These are phyloP conservation scores for Dryoscopus gambensis DNA, from an alignment of 2,113 vertebrate genomes.

Conservation along the genomic window DNA sequence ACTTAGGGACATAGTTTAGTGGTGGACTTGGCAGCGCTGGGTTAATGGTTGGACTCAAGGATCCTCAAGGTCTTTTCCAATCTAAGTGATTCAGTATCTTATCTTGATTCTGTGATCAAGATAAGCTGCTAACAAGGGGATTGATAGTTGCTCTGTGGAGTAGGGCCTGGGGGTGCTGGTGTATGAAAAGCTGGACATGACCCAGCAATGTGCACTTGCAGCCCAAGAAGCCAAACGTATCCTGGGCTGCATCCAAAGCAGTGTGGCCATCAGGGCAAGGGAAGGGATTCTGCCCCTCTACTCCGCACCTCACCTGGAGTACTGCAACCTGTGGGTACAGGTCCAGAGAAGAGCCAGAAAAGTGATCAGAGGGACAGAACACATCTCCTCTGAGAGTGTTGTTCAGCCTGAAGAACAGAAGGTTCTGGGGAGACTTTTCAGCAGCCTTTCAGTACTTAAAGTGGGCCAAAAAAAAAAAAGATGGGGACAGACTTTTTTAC, in stretches of 20 bases:
- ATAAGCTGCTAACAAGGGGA: background rate
- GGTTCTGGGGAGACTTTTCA: background rate
- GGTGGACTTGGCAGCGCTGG: background rate
- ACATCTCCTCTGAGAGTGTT: background rate
- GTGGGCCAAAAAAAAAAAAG: background rate
- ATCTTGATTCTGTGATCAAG: background rate
- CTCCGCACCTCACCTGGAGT: background rate
- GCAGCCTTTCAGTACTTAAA: background rate
- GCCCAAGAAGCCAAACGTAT: background rate
- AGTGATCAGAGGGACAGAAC: background rate
- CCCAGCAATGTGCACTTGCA: rapidly evolving
- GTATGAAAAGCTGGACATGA: background rate
- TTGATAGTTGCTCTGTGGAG: background rate
- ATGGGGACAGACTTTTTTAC: background rate
- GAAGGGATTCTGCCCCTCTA: background rate
- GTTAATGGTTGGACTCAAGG: background rate
- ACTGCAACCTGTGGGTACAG: background rate
- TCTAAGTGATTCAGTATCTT: background rate
- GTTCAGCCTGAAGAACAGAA: background rate
- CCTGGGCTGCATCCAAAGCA: background rate
- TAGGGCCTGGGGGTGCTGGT: too few relatives aligned
- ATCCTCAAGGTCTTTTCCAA: background rate
- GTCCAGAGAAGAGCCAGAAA: background rate
- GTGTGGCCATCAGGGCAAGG: rapidly evolving
- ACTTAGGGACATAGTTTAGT: background rate